Evolutionary conservation across 2,888 invertebrate species (phyloP), one percentile per base, ranked within the genome.

Genomic region (Trisateles emortualis): DNA sequence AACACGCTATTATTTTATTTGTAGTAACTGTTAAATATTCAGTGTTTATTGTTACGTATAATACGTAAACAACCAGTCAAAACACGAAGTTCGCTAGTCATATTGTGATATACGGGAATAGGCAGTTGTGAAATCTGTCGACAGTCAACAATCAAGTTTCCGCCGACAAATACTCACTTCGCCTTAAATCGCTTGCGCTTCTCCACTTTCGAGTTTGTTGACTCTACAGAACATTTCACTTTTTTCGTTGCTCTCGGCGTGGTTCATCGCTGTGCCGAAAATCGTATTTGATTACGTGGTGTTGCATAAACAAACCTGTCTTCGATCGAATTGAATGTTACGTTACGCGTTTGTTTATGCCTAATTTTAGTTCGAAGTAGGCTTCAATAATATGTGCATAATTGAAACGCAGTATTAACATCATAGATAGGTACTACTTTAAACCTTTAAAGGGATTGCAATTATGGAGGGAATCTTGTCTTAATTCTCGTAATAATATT

Each of bases 201-300:
- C 76, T 72, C 75, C 64, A 68, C 82, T 83, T 83, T 83, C 81
- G 64, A 79, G 76, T 78, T 74, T 76, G 76, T 79, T 74, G 72
- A 73, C 77, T 78, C 78, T 78, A 76, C 53, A 64, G 71, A 70
- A 78, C 81, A 80, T 83, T 84, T 83, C 81, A 81, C 81, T 83
- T 84, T 81, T 76, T 76, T 77, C 74, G 71, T 68, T 58, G 68
- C 72, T 72, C 72, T 74, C 69, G 62, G 50, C 72, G 56, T 19
- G 60, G 62, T 67, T 66, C 63, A 67, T 65, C 64, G 65, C 51
- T 58, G 66, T 56, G 64, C 70, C 76, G 64, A 75, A 76, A 76
- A 74, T 61, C 67, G 63, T 73, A 72, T 74, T 74, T 72, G 75
- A 73, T 79, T 77, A 79, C 74, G 68, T 68, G 38, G 53, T 66